These are phyloP conservation scores for Coluber constrictor DNA, from an alignment of 2,797 vertebrate genomes.

Conservation along the genomic window DNA sequence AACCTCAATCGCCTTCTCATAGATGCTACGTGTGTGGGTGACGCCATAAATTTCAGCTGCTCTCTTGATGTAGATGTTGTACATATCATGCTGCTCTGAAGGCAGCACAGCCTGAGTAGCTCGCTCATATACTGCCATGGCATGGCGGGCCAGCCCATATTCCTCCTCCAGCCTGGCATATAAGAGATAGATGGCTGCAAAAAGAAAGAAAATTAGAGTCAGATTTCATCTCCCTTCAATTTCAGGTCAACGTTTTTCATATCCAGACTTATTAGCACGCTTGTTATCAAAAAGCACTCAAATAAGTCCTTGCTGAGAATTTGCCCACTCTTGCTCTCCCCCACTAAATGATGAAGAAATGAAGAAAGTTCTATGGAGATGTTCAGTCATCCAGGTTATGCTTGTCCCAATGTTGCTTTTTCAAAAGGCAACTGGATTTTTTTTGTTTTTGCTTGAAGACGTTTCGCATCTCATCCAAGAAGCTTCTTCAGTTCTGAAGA, in stretches of 20 bases:
- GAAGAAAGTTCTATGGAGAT: background rate
- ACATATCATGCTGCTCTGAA: constrained; percentile 86
- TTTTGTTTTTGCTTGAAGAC: background rate
- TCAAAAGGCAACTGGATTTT: background rate
- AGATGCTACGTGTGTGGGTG: constrained; percentile 89
- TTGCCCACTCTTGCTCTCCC: background rate
- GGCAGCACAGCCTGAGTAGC: constrained; percentile 86
- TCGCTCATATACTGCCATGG: constrained; percentile 93
- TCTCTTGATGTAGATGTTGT: constrained; percentile 93
- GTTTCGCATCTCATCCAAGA: background rate
- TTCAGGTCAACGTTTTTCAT: background rate
- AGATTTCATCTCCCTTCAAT: background rate
- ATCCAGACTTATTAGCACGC: background rate
- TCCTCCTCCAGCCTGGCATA: constrained; percentile 92
- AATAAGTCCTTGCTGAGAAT: background rate
- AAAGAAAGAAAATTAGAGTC: background rate
- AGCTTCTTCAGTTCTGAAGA: background rate
- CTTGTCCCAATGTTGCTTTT: background rate
- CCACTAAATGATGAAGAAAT: background rate
- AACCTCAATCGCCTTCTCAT: constrained; percentile 93
- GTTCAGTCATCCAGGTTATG: background rate
- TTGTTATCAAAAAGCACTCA: background rate
- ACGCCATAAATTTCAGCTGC: constrained; percentile 94
- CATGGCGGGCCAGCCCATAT: constrained; percentile 88
- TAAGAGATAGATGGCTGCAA: constrained; percentile 85